Percentiles rank a stretch among this genome's conserved stretches.
Conservation (phyloP, 2,797 vertebrate species). For the Simalia tracyae region DNA sequence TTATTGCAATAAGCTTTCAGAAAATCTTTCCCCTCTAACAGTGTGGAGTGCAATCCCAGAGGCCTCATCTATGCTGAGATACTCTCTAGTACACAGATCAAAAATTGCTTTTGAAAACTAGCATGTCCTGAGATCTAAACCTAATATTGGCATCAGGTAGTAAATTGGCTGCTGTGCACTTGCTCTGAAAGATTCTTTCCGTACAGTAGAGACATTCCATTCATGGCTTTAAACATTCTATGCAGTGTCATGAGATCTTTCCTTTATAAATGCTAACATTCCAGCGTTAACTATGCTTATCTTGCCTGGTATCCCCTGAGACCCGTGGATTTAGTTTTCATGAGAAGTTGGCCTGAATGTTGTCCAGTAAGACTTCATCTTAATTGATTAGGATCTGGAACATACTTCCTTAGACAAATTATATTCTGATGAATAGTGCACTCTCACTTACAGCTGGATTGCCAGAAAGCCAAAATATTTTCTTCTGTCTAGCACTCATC, state of each 20-base stretch:
- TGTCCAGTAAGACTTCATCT: slow-evolving; percentile 79
- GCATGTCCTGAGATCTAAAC: slow-evolving; percentile 46
- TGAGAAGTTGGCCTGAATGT: slow-evolving; percentile 76
- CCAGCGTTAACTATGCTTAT: slow-evolving; percentile 77
- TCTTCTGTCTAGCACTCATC: slow-evolving; percentile 76
- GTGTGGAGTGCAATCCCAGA: slow-evolving; percentile 29
- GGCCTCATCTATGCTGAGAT: slow-evolving; percentile 25
- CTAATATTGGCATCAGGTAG: slow-evolving; percentile 45
- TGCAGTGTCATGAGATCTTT: slow-evolving; percentile 66
- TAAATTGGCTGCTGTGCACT: slow-evolving; percentile 46
- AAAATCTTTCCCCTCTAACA: not conserved
- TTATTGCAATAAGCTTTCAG: not conserved
- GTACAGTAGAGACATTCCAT: slow-evolving; percentile 43
- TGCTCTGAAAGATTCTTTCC: slow-evolving; percentile 43
- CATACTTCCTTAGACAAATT: slow-evolving; percentile 75
- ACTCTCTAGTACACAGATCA: not conserved
- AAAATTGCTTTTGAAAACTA: slow-evolving; percentile 34
- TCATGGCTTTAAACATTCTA: slow-evolving; percentile 34
- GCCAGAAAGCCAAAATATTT: slow-evolving; percentile 71
- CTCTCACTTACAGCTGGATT: slow-evolving; percentile 79
- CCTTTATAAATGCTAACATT: slow-evolving; percentile 75
- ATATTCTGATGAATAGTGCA: slow-evolving; percentile 77
- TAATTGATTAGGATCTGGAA: slow-evolving; percentile 82
- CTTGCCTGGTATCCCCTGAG: slow-evolving; percentile 69
- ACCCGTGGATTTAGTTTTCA: slow-evolving; percentile 72